phyloP scores from a whole-genome alignment of 2,797 vertebrate species.

The Parambassis ranga region DNA sequence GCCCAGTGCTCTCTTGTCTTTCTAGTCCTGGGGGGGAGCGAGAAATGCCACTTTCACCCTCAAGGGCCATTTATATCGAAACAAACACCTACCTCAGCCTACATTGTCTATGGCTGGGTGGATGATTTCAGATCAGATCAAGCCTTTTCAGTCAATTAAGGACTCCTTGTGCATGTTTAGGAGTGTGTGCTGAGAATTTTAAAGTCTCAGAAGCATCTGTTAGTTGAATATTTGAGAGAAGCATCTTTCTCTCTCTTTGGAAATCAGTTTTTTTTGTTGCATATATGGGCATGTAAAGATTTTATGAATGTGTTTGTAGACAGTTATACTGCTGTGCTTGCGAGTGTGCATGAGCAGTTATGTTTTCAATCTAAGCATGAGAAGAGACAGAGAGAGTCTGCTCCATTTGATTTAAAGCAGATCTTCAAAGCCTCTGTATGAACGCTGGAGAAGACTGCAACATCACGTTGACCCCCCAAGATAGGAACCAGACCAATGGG shows the following conservation, averaged over 20 bases:
- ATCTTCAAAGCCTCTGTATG: slow-evolving; percentile 47
- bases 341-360: slow-evolving; percentile 22
- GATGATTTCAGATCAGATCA: slow-evolving; percentile 24
- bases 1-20: slow-evolving; percentile 37
- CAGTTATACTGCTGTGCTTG: neutral
- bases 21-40: slow-evolving; percentile 37
- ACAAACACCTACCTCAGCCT: slow-evolving; percentile 43
- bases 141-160: slow-evolving; percentile 4
- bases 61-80: slow-evolving; percentile 58
- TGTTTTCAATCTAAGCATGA: slow-evolving; percentile 57
- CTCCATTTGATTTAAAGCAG: slow-evolving; percentile 64
- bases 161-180: neutral
- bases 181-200: slow-evolving; percentile 6
- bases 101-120: slow-evolving; percentile 33
- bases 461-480: slow-evolving; percentile 56
- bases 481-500: slow-evolving; percentile 65
- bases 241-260: neutral
- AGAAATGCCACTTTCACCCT: slow-evolving; percentile 61
- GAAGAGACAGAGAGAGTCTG: slow-evolving; percentile 41
- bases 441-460: slow-evolving; percentile 30
- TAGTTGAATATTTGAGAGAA: neutral
- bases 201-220: slow-evolving; percentile 3
- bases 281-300: neutral
- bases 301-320: slow-evolving; percentile 6
- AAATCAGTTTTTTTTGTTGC: neutral